Conservation (phyloP, 2,888 invertebrate species). For the Metalampra italica region DNA sequence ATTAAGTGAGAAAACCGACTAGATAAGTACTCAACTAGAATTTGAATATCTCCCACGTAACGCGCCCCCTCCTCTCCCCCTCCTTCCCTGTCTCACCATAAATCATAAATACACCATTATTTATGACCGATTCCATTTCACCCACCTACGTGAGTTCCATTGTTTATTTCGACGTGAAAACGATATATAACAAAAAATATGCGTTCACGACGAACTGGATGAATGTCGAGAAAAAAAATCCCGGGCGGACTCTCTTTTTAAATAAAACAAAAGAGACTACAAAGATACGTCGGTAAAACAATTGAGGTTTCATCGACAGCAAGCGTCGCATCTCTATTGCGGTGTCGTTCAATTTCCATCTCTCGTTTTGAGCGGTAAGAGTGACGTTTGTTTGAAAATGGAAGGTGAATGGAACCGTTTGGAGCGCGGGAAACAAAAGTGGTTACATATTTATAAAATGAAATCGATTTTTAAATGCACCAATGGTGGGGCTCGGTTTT, state of each 20-base stretch:
- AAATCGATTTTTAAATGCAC: slow-evolving; percentile 77
- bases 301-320: slow-evolving; percentile 48
- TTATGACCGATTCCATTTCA: slow-evolving; percentile 73
- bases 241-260: slow-evolving; percentile 59
- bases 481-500: slow-evolving; percentile 59
- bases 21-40: slow-evolving; percentile 1
- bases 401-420: slow-evolving; percentile 25
- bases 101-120: slow-evolving; percentile 72
- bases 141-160: slow-evolving; percentile 54
- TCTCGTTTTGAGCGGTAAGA: slow-evolving; percentile 18
- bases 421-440: slow-evolving; percentile 48
- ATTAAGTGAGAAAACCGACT: slow-evolving; percentile 1
- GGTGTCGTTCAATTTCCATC: slow-evolving; percentile 28
- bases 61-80: background rate
- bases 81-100: slow-evolving; percentile 28
- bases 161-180: slow-evolving; percentile 57
- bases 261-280: slow-evolving; percentile 75
- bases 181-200: slow-evolving; percentile 41
- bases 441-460: slow-evolving; percentile 79
- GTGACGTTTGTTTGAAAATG: slow-evolving; percentile 14
- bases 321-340: slow-evolving; percentile 39
- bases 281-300: slow-evolving; percentile 76
- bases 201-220: slow-evolving; percentile 40
- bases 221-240: slow-evolving; percentile 49
- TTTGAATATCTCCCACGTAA: background rate